A percentile compares a stretch with the other conserved stretches of the same genome.
phyloP scores from a whole-genome alignment of 2,888 invertebrate genomes.

The Gastracanthus pulcherrimus region DNA sequence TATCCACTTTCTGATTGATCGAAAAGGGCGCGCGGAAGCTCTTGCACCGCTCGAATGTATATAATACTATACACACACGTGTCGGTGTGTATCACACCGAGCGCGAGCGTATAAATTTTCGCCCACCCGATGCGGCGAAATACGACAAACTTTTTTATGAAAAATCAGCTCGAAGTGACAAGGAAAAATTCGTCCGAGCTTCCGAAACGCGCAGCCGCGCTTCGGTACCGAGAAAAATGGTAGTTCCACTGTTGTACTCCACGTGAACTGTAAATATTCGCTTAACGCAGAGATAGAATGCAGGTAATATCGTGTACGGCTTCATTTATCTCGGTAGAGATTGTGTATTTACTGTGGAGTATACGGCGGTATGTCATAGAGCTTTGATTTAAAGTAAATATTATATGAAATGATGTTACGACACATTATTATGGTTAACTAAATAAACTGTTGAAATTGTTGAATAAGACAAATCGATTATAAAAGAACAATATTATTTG shows the following conservation, averaged over 20 bases:
- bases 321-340: constrained; percentile 22
- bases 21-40: background rate
- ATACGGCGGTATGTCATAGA: background rate
- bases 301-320: constrained; percentile 8
- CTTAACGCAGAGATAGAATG: background rate
- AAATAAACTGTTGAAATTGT: too few species aligned
- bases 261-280: constrained; percentile 9
- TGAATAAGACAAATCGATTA: too few species aligned
- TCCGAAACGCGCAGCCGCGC: too few species aligned
- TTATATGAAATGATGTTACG: background rate
- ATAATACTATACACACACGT: background rate
- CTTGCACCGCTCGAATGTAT: background rate
- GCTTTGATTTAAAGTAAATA: background rate
- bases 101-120: constrained; percentile 7
- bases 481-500: too few species aligned
- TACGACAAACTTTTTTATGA: constrained; percentile 32
- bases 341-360: constrained; percentile 3
- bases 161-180: constrained; percentile 31
- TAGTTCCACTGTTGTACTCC: background rate
- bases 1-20: constrained; percentile 40
- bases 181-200: constrained; percentile 17
- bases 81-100: background rate
- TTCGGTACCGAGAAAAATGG: constrained; percentile 40
- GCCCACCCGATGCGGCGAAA: background rate
- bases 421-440: too few species aligned